Percentiles rank a stretch among this genome's conserved stretches.
These are phyloP conservation scores for Ornithoptera alexandrae DNA, from an alignment of 2,888 invertebrate genomes.

Conservation along the genomic window DNA sequence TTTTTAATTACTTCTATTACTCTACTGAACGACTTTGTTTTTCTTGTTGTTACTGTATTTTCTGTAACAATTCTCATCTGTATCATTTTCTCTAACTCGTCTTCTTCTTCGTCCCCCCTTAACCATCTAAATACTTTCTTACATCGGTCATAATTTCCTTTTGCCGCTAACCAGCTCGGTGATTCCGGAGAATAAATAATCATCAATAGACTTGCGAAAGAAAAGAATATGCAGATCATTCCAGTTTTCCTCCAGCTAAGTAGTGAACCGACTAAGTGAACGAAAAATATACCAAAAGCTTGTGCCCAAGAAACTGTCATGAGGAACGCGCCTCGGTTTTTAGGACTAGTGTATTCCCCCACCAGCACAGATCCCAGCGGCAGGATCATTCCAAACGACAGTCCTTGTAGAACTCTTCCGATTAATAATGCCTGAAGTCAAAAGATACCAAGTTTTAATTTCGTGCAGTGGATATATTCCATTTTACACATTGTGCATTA, in stretches of 20 bases:
- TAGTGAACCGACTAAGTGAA: conserved; percentile 81
- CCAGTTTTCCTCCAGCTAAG: conserved; percentile 77
- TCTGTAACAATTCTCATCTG: conserved; percentile 42
- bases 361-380: conserved; percentile 71
- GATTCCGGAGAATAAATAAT: conserved; percentile 77
- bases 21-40: conserved; percentile 34
- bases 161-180: conserved; percentile 81
- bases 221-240: conserved; percentile 63
- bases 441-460: not conserved
- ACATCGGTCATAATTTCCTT: conserved; percentile 74
- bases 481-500: not conserved
- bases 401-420: conserved; percentile 59
- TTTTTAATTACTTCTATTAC: conserved; percentile 42
- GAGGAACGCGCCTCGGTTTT: conserved; percentile 80
- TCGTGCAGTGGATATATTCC: not conserved
- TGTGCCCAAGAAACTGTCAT: conserved; percentile 78
- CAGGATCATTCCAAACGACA: conserved; percentile 73
- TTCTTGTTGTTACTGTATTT: conserved; percentile 35
- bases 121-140: conserved; percentile 76
- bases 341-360: conserved; percentile 77
- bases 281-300: conserved; percentile 79
- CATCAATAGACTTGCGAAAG: conserved; percentile 65
- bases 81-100: conserved; percentile 58
- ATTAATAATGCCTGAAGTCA: conserved; percentile 50
- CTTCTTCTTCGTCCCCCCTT: conserved; percentile 69